Evolutionary conservation across 2,888 invertebrate species (phyloP).

Genomic region (Drosophila monieri): DNA sequence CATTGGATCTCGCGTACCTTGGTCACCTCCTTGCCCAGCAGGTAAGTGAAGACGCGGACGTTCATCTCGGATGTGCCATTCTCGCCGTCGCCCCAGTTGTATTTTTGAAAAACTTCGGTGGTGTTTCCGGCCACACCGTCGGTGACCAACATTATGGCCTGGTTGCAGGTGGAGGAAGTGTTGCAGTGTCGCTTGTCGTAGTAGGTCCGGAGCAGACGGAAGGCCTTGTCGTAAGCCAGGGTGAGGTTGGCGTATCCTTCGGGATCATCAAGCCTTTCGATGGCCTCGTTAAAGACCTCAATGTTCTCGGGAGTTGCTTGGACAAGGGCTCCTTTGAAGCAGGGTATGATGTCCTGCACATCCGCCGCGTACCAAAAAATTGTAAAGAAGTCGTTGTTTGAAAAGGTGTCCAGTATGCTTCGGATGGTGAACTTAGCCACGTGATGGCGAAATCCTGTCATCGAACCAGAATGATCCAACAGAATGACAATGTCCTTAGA

Average conservation of each 20-base stretch:
- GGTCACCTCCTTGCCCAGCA: constrained; percentile 96
- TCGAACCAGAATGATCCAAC: constrained; percentile 97
- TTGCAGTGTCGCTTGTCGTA: constrained; percentile 85
- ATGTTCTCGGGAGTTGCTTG: constrained; percentile 95
- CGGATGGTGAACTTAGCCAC: constrained; percentile 94
- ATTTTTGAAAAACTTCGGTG: constrained; percentile 91
- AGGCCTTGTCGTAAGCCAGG: constrained; percentile 92
- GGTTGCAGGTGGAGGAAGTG: constrained; percentile 90
- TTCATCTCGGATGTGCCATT: constrained; percentile 89
- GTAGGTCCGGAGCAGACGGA: constrained; percentile 89
- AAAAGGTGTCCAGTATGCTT: constrained; percentile 96
- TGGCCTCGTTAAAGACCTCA: constrained; percentile 88
- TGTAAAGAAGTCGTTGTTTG: constrained; percentile 99
- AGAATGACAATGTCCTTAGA: constrained; percentile 98
- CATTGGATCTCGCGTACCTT: constrained; percentile 94
- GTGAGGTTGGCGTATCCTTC: constrained; percentile 94
- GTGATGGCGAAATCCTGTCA: constrained; percentile 92
- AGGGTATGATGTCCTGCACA: constrained; percentile 90
- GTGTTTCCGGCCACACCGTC: constrained; percentile 96
- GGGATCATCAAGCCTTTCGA: constrained; percentile 87
- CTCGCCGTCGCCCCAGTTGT: constrained; percentile 89
- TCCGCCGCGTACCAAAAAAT: constrained; percentile 92
- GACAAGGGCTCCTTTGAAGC: constrained; percentile 93
- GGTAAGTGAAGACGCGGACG: constrained; percentile 97
- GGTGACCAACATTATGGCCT: constrained; percentile 97